A percentile compares a stretch with the other conserved stretches of the same genome.
These are phyloP conservation scores for Callyntrura sp. DNA, from an alignment of 2,888 invertebrate species.

Conservation along the genomic window DNA sequence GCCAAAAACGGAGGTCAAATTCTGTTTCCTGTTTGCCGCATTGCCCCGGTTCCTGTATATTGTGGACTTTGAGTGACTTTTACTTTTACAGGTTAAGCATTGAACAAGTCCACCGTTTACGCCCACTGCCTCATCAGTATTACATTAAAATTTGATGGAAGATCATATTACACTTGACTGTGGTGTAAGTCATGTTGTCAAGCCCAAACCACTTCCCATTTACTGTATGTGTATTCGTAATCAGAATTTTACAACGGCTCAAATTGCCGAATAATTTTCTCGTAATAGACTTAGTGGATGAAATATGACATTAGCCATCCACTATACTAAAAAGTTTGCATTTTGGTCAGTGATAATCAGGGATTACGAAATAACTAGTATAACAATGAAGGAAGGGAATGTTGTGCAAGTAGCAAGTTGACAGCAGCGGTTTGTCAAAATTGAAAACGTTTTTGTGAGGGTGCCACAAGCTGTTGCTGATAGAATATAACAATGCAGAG, in stretches of 20 bases:
- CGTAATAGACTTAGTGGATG: background rate
- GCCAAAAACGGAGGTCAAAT: background rate
- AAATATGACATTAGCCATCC: background rate
- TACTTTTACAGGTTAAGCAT: background rate
- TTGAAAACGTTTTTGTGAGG: conserved; percentile 50
- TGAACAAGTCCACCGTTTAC: background rate
- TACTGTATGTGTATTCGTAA: background rate
- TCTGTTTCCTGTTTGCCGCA: background rate
- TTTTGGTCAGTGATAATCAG: background rate
- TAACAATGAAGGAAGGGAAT: background rate
- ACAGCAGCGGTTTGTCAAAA: conserved; percentile 65
- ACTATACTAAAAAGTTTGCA: background rate
- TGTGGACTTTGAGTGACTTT: conserved; percentile 46
- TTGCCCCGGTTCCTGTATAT: background rate
- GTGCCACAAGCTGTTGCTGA: conserved; percentile 51
- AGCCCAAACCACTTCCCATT: background rate
- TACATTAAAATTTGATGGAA: conserved; percentile 11
- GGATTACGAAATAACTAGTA: background rate
- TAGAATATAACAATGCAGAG: background rate
- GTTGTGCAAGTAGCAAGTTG: conserved; percentile 42
- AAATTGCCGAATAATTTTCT: conserved; percentile 4
- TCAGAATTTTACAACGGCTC: background rate
- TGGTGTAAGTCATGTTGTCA: conserved; percentile 6
- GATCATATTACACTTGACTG: conserved; percentile 41
- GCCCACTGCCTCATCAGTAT: background rate